Evolutionary conservation across 2,888 invertebrate species (phyloP), one percentile per base, ranked within the genome.

Genomic region (Apamea crenata): DNA sequence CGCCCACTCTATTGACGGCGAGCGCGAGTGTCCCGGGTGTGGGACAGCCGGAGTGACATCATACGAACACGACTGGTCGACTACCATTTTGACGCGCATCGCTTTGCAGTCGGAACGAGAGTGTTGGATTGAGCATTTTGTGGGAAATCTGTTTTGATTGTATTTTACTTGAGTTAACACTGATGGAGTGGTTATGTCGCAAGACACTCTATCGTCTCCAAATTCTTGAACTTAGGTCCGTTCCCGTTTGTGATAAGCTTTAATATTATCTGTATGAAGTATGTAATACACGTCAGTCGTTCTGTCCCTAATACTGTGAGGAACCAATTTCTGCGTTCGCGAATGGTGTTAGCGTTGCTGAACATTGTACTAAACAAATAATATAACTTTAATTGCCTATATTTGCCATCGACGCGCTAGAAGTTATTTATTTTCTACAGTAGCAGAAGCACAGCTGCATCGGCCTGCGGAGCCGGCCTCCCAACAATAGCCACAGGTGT

Each of bases 31-130:
- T 74, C 75, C 25, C 32, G 50, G 59, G 25, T 67, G 74, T 74
- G 65, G 53, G 61, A 84, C 84, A 63, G 61, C 25, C 29, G 73
- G 70, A 40, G 47, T 87, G 77, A 79, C 87, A 80, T 77, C 84
- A 72, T 25, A 8, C 10, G 69, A n/a, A 61, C 29, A 53, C 29
- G 36, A 44, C 47, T 32, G 56, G 5, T 65, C 2, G 36, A 18
- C 40, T 25, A 63, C 44, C 44, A 36, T 44, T 61, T 32, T 50
- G 67, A 56, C 40, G 63, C 21, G 56, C 67, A 63, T 86, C 67
- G 36, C 61, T 68, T 44, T 40, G 40, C 59, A 40, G 50, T 56
- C 5, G 10, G n/a, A 16, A 40, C 18, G 61, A 47, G 32, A 72
- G 14, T 56, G 36, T 56, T 44, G 36, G 61, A 83, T 68, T 63